phyloP scores from a whole-genome alignment of 2,888 invertebrate genomes.

The Sphaerophoria taeniata region DNA sequence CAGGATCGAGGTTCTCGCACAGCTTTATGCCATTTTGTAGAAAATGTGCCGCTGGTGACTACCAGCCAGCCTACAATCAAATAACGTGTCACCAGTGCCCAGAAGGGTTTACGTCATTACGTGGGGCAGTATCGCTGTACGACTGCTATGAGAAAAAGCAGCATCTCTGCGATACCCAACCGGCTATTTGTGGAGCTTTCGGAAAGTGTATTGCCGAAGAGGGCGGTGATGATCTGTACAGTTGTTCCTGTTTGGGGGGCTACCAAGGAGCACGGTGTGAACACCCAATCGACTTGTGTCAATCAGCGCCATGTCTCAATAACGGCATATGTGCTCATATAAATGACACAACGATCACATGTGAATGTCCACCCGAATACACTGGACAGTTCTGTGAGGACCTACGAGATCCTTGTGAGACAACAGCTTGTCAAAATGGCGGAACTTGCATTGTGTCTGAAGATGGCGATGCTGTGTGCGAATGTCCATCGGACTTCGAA shows the following conservation, averaged over 20 bases:
- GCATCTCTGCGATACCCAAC: slow-evolving; percentile 81
- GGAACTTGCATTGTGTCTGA: slow-evolving; percentile 81
- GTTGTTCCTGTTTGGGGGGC: slow-evolving; percentile 84
- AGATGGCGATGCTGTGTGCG: slow-evolving; percentile 76
- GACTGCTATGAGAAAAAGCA: slow-evolving; percentile 83
- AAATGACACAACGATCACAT: slow-evolving; percentile 78
- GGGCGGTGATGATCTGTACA: slow-evolving; percentile 78
- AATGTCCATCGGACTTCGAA: slow-evolving; percentile 77
- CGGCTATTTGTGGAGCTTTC: slow-evolving; percentile 75
- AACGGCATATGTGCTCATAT: slow-evolving; percentile 83
- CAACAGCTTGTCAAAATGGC: slow-evolving; percentile 81
- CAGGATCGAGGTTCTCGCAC: slow-evolving; percentile 76
- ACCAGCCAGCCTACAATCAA: slow-evolving; percentile 85
- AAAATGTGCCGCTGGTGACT: slow-evolving; percentile 85
- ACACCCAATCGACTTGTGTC: slow-evolving; percentile 83
- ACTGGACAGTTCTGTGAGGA: slow-evolving; percentile 84
- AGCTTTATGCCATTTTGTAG: slow-evolving; percentile 85
- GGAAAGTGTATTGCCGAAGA: slow-evolving; percentile 80
- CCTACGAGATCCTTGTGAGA: slow-evolving; percentile 75
- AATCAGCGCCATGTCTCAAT: slow-evolving; percentile 84
- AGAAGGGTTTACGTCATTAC: slow-evolving; percentile 83
- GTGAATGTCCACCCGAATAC: slow-evolving; percentile 84
- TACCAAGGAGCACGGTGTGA: slow-evolving; percentile 85
- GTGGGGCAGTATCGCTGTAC: slow-evolving; percentile 81
- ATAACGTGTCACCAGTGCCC: slow-evolving; percentile 85